phyloP scores from a whole-genome alignment of 2,888 invertebrate species.

The Nomada hirtipes region DNA sequence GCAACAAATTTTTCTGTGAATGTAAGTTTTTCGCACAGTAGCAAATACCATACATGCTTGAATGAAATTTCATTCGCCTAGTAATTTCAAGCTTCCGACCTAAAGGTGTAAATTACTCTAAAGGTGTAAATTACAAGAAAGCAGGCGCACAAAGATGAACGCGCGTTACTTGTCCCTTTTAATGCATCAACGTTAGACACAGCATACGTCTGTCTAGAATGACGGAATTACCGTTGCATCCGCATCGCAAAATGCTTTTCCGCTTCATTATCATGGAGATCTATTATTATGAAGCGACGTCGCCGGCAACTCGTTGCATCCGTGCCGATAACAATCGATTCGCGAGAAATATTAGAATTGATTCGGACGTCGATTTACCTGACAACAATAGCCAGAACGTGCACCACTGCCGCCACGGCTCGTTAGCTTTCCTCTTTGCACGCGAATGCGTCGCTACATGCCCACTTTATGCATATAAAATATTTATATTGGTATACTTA shows the following conservation, averaged over 20 bases:
- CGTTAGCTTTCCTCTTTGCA: constrained; percentile 53
- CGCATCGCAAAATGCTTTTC: constrained; percentile 55
- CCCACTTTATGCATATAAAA: background rate
- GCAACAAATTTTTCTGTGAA: too few relatives aligned
- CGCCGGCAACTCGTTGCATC: constrained; percentile 28
- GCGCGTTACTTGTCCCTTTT: too few relatives aligned
- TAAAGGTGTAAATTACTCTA: too few relatives aligned
- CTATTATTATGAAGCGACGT: constrained; percentile 53
- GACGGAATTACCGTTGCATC: constrained; percentile 44
- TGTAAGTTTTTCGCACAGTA: too few relatives aligned
- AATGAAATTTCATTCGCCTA: too few relatives aligned
- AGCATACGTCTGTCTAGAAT: constrained; percentile 1
- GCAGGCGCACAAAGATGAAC: too few relatives aligned
- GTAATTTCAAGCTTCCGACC: too few relatives aligned
- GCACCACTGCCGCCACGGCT: constrained; percentile 44
- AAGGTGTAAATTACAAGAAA: too few relatives aligned
- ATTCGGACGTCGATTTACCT: constrained; percentile 58
- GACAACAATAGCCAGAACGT: constrained; percentile 59
- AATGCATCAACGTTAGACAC: constrained; percentile 38
- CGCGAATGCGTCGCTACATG: constrained; percentile 24
- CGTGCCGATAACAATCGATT: constrained; percentile 57
- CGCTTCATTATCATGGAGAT: constrained; percentile 61
- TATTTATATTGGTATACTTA: constrained; percentile 8
- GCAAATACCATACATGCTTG: too few relatives aligned
- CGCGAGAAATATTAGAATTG: constrained; percentile 63